These are phyloP conservation scores for Anguilla japonica DNA, from an alignment of 2,113 vertebrate genomes.

Conservation along the genomic window DNA sequence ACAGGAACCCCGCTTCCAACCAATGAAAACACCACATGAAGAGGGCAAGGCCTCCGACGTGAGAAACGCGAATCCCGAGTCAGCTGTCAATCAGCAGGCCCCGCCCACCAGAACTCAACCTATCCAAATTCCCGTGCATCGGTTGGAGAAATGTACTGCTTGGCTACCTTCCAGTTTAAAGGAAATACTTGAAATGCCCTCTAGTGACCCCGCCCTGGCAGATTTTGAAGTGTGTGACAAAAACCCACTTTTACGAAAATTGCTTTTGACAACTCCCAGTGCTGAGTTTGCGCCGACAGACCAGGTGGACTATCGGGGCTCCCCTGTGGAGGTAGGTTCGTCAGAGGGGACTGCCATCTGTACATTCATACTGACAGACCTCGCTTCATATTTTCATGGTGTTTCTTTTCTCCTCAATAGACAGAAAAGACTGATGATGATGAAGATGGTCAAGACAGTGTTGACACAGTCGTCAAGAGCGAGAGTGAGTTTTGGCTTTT, in stretches of 20 bases:
- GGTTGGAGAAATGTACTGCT: not conserved
- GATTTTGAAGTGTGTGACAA: not conserved
- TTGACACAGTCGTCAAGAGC: too few relatives aligned
- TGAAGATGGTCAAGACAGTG: not conserved
- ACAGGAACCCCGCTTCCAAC: not conserved
- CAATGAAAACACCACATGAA: not conserved
- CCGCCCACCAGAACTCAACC: not conserved
- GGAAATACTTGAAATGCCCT: conserved; percentile 10
- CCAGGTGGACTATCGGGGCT: not conserved
- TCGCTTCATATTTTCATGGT: too few relatives aligned
- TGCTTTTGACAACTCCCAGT: not conserved
- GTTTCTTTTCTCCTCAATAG: not conserved
- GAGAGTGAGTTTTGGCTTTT: not conserved
- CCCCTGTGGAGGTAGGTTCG: not conserved
- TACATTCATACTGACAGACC: not conserved
- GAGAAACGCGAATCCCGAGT: not conserved
- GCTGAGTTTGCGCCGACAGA: not conserved
- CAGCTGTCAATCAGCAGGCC: not conserved
- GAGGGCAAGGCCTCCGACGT: not conserved
- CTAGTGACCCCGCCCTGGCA: not conserved
- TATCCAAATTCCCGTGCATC: not conserved
- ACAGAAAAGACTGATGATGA: not conserved
- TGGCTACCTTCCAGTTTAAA: not conserved
- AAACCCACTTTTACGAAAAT: not conserved
- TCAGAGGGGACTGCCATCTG: not conserved